Conservation (phyloP, 2,113 vertebrate species). For the Clarias batrachus region DNA sequence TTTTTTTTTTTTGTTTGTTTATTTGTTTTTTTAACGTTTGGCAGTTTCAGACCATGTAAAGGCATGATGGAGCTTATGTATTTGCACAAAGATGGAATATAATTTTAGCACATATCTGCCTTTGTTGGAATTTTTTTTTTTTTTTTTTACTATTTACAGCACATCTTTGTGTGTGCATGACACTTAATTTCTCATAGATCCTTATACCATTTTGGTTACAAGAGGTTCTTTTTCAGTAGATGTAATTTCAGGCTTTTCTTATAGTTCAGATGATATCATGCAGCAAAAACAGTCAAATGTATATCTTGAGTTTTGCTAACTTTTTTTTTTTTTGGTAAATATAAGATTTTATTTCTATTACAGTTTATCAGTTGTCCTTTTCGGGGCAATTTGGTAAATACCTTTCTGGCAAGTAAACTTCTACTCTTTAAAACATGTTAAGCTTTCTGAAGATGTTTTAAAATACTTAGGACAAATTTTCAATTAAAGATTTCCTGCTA, state of each 20-base stretch:
- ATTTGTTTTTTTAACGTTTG: background rate
- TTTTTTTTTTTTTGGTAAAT: background rate
- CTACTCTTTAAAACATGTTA: background rate
- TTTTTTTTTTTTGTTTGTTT: background rate
- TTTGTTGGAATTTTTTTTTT: background rate
- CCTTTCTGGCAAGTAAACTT: background rate
- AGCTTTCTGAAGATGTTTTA: background rate
- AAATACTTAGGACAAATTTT: background rate
- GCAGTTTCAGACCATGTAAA: background rate
- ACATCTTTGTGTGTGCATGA: background rate
- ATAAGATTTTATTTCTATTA: conserved; percentile 2
- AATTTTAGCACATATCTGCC: background rate
- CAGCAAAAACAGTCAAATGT: background rate
- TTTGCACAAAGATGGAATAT: conserved; percentile 9
- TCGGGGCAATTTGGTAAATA: background rate
- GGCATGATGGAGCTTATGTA: background rate
- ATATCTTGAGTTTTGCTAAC: background rate
- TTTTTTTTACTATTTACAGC: background rate
- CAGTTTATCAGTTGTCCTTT: background rate
- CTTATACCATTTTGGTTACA: background rate
- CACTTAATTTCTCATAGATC: background rate
- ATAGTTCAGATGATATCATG: background rate
- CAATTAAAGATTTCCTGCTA: background rate
- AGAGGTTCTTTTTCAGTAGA: background rate
- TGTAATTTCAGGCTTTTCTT: background rate